These are phyloP conservation scores for Nemotelus nigrinus DNA, from an alignment of 2,888 invertebrate genomes.

Conservation along the genomic window DNA sequence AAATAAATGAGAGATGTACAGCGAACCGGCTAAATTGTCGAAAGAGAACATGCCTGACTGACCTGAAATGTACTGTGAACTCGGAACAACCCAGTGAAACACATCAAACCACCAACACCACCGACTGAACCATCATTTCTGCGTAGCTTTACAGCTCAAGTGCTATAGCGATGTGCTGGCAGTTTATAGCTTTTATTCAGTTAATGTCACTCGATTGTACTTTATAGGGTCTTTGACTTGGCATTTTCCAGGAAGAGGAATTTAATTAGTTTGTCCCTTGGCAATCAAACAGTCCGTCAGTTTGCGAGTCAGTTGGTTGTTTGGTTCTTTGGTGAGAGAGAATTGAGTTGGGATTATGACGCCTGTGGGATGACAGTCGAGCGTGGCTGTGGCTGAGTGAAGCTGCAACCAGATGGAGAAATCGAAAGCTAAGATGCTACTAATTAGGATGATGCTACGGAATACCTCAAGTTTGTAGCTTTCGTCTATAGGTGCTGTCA, in stretches of 20 bases:
- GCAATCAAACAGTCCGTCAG: conserved; percentile 17
- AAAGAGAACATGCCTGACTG: conserved; percentile 1
- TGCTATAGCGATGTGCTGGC: conserved; percentile 9
- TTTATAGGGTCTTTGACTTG: conserved; percentile 40
- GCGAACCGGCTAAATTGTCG: not conserved
- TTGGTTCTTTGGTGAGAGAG: not conserved
- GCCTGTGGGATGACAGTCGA: not conserved
- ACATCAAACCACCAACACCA: not conserved
- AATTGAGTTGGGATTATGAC: conserved; percentile 10
- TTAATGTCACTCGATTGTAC: conserved; percentile 39
- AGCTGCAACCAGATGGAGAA: not conserved
- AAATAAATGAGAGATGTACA: conserved; percentile 3
- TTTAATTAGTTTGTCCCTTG: conserved; percentile 39
- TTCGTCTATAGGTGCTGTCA: not conserved
- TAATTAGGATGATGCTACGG: conserved; percentile 21
- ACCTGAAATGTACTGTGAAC: not conserved
- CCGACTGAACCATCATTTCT: not conserved
- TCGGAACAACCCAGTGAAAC: conserved; percentile 3
- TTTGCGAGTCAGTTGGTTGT: not conserved
- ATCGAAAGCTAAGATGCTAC: conserved; percentile 17
- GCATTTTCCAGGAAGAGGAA: conserved; percentile 26
- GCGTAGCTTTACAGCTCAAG: conserved; percentile 38
- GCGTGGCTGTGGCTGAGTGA: not conserved
- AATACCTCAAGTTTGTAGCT: conserved; percentile 17
- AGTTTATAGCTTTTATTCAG: conserved; percentile 35